A percentile compares a stretch with the other conserved stretches of the same genome.
Evolutionary conservation across 2,888 invertebrate genomes (phyloP).

Genomic region (Ecliptopera silaceata): DNA sequence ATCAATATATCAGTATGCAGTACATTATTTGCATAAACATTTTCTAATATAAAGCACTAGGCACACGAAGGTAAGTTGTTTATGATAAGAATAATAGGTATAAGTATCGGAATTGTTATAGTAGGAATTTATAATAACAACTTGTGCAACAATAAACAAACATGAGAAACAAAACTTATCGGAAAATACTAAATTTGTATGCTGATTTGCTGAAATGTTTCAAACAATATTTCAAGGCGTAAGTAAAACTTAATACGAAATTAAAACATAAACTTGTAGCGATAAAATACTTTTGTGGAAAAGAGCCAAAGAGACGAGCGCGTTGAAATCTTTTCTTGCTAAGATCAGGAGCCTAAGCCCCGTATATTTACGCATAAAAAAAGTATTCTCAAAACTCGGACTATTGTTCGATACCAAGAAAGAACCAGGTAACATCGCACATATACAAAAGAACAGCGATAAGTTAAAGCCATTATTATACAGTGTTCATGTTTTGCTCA

Average conservation of each 20-base stretch:
- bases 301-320: constrained; percentile 15
- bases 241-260: not conserved
- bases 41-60: too few species aligned
- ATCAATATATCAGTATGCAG: too few species aligned
- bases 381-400: constrained; percentile 12
- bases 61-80: too few species aligned
- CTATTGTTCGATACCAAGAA: constrained; percentile 34
- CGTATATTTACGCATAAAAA: not conserved
- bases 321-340: constrained; percentile 52
- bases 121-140: too few species aligned
- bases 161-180: not conserved
- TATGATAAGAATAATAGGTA: too few species aligned
- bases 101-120: too few species aligned
- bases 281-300: constrained; percentile 3
- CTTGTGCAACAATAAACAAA: too few species aligned
- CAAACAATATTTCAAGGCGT: not conserved
- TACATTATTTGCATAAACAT: too few species aligned
- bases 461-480: not conserved
- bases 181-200: not conserved
- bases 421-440: constrained; percentile 36
- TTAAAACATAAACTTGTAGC: constrained; percentile 10
- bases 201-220: not conserved
- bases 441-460: constrained; percentile 29
- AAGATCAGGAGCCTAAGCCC: constrained; percentile 17
- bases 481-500: not conserved